phyloP scores from a whole-genome alignment of 2,113 vertebrate species.

The Malurus melanocephalus region DNA sequence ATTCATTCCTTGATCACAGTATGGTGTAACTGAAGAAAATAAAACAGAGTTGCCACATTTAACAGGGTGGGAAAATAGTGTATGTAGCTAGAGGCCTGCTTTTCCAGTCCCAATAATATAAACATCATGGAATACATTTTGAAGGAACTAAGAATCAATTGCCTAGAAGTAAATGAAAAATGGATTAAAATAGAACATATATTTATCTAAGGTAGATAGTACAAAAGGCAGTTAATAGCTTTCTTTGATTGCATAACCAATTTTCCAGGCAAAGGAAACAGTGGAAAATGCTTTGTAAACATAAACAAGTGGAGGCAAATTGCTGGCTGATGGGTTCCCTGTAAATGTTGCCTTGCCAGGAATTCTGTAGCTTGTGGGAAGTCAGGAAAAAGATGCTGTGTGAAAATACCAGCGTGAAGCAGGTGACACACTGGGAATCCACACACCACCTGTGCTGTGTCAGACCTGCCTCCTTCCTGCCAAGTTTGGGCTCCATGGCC shows the following conservation, averaged over 20 bases:
- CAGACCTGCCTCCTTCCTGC: background rate
- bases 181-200: background rate
- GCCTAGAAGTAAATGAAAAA: constrained; percentile 24
- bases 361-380: background rate
- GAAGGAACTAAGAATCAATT: constrained; percentile 5
- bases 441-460: fast-evolving
- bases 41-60: background rate
- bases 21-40: background rate
- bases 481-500: fast-evolving
- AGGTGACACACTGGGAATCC: background rate
- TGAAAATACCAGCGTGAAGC: background rate
- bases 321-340: background rate
- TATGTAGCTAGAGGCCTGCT: background rate
- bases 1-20: background rate
- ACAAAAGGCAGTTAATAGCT: constrained; percentile 19
- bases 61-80: background rate
- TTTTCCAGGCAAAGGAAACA: constrained; percentile 30
- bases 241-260: constrained; percentile 33
- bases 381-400: background rate
- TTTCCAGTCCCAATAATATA: background rate
- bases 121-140: background rate
- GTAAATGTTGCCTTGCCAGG: background rate
- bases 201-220: constrained; percentile 28
- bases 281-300: constrained; percentile 22
- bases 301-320: constrained; percentile 21